Conservation (phyloP, 2,797 vertebrate species). For the Erpetoichthys calabaricus region DNA sequence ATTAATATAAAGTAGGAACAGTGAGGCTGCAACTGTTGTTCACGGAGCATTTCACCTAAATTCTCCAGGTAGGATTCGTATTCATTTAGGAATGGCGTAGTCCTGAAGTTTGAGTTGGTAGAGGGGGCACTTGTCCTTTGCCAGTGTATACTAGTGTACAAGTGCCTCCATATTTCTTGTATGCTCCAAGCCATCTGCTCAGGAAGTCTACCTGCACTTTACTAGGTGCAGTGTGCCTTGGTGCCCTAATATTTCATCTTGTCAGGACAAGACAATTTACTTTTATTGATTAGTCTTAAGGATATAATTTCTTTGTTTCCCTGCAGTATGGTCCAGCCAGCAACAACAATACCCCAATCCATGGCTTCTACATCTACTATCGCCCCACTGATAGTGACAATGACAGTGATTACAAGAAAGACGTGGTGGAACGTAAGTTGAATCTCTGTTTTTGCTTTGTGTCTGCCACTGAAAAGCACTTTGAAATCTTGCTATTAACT, state of each 20-base stretch:
- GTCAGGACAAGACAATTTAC: background rate
- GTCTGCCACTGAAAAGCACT: background rate
- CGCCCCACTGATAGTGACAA: conserved; percentile 97
- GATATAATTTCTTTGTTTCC: conserved; percentile 8
- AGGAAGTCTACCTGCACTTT: too few relatives aligned
- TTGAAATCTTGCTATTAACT: background rate
- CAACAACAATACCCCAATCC: conserved; percentile 93
- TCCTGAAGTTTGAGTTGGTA: too few relatives aligned
- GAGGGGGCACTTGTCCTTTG: too few relatives aligned
- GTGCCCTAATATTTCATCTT: background rate
- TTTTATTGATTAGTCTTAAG: background rate
- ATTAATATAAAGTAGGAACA: too few relatives aligned
- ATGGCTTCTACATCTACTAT: conserved; percentile 95
- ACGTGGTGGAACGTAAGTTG: conserved; percentile 76
- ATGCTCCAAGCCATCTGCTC: too few relatives aligned
- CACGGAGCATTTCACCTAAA: too few relatives aligned
- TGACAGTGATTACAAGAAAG: conserved; percentile 94
- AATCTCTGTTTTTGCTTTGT: background rate
- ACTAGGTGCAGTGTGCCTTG: too few relatives aligned
- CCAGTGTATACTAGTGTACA: too few relatives aligned
- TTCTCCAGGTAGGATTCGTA: too few relatives aligned
- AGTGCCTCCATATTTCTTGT: too few relatives aligned
- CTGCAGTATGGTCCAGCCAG: conserved; percentile 72
- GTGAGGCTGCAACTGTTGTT: too few relatives aligned
- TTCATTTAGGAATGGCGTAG: too few relatives aligned